Evolutionary conservation across 1,140 invertebrate species (phyloP).

Genomic region (Drosophila tristis): DNA sequence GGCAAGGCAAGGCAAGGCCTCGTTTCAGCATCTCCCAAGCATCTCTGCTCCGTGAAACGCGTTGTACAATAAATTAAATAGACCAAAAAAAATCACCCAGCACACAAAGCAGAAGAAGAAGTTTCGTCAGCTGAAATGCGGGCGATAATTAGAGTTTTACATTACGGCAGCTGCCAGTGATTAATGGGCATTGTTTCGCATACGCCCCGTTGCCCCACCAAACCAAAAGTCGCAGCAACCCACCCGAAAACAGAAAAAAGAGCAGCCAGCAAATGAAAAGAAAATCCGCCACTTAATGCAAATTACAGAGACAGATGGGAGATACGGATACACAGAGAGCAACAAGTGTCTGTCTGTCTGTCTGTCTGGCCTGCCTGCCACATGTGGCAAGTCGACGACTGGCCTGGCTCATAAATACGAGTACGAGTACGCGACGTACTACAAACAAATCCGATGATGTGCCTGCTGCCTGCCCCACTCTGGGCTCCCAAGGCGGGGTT

Average conservation of each 20-base stretch:
- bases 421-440: no score
- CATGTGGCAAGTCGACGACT: slow-evolving; percentile 47
- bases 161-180: slow-evolving; percentile 57
- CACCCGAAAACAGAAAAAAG: slow-evolving; percentile 8
- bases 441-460: no score
- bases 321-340: slow-evolving; percentile 34
- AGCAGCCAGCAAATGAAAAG: slow-evolving; percentile 42
- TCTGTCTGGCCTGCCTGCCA: slow-evolving; percentile 41
- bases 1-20: neutral
- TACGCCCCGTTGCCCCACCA: slow-evolving; percentile 54
- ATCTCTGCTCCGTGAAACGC: slow-evolving; percentile 12
- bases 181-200: slow-evolving; percentile 74
- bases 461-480: slow-evolving; percentile 3
- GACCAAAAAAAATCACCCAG: slow-evolving; percentile 44
- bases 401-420: slow-evolving; percentile 63
- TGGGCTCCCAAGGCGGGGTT: slow-evolving; percentile 37
- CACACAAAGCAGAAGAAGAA: slow-evolving; percentile 12
- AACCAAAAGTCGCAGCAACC: slow-evolving; percentile 3
- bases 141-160: slow-evolving; percentile 71
- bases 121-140: slow-evolving; percentile 71
- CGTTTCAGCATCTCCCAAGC: neutral
- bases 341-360: slow-evolving; percentile 41
- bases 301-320: slow-evolving; percentile 62
- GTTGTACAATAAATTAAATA: slow-evolving; percentile 66
- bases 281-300: slow-evolving; percentile 71